phyloP scores from a whole-genome alignment of 2,888 invertebrate species.

The Copidosoma aretas region DNA sequence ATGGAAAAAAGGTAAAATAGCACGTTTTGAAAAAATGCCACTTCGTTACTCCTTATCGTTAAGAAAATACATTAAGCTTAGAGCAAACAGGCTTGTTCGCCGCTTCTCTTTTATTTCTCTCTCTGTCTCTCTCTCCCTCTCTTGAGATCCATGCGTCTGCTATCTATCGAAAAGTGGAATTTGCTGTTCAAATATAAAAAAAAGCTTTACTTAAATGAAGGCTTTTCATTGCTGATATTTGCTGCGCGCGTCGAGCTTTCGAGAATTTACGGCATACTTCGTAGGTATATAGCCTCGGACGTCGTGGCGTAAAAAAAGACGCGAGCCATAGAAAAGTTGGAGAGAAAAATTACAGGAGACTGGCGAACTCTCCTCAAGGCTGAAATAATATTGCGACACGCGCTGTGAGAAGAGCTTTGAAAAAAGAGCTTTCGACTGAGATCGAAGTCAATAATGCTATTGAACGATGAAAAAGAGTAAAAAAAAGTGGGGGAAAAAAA shows the following conservation, averaged over 20 bases:
- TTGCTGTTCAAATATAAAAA: constrained; percentile 19
- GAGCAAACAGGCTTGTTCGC: neutral
- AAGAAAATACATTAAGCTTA: constrained; percentile 7
- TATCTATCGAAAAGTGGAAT: constrained; percentile 15
- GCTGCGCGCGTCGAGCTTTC: neutral
- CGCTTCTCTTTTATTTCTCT: constrained; percentile 1
- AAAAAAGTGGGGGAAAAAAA: neutral
- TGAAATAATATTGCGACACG: neutral
- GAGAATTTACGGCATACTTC: neutral
- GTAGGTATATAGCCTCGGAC: no score
- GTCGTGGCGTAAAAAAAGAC: neutral
- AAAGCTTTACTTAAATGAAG: constrained; percentile 10
- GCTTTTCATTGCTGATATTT: constrained; percentile 1
- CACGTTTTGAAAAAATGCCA: neutral
- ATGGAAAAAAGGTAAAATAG: neutral
- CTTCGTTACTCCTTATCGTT: constrained; percentile 6
- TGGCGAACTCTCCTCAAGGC: neutral
- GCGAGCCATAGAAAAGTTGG: neutral
- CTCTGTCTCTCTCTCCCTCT: no score
- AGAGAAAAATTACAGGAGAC: neutral
- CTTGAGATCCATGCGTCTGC: neutral
- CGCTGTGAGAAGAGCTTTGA: no score
- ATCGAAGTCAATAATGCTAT: neutral
- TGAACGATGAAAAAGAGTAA: neutral
- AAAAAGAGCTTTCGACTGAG: neutral